phyloP scores from a whole-genome alignment of 2,888 invertebrate species.

The Octodonta nipae region DNA sequence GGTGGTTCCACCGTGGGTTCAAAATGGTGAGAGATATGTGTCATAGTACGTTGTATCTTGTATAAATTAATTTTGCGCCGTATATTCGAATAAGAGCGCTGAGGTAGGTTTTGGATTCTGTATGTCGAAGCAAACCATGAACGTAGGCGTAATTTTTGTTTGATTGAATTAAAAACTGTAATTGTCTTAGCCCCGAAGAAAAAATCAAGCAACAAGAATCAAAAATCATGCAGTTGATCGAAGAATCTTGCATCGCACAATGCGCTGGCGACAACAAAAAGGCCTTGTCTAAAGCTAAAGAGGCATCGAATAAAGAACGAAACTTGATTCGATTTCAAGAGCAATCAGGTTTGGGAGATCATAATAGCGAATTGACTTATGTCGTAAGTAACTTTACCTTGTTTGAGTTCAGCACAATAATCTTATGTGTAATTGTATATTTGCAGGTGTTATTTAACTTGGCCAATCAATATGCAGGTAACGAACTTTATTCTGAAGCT shows the following conservation, averaged over 20 bases:
- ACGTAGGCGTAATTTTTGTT: no score
- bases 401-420: background rate
- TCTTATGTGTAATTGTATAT: background rate
- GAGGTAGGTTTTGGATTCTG: no score
- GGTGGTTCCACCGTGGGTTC: no score
- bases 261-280: constrained; percentile 47
- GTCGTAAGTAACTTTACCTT: constrained; percentile 52
- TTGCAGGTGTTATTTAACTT: constrained; percentile 78
- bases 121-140: no score
- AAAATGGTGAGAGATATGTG: no score
- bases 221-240: constrained; percentile 77
- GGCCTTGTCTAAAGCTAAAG: constrained; percentile 85
- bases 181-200: constrained; percentile 64
- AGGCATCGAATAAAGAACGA: constrained; percentile 86
- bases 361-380: constrained; percentile 91
- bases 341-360: constrained; percentile 78
- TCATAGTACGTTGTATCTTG: no score
- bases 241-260: constrained; percentile 71
- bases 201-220: constrained; percentile 79
- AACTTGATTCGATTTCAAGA: constrained; percentile 82
- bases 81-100: no score
- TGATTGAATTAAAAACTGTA: no score
- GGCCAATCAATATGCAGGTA: constrained; percentile 85
- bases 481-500: constrained; percentile 91
- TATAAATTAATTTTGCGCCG: no score